These are phyloP conservation scores for Microchrysa polita DNA, from an alignment of 2,888 invertebrate species.

Conservation along the genomic window DNA sequence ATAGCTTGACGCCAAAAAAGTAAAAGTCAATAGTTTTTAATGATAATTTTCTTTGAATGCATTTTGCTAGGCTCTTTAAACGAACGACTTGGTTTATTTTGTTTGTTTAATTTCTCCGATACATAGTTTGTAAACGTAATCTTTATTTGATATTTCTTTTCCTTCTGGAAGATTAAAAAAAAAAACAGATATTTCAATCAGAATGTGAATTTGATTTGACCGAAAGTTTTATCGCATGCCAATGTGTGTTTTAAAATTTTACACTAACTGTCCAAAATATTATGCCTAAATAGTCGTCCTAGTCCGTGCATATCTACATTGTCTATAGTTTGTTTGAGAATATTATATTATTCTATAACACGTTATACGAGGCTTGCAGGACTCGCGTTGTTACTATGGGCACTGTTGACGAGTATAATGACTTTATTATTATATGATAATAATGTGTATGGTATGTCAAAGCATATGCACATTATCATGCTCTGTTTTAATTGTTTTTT, in stretches of 20 bases:
- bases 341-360: no score
- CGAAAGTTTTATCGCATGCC: constrained; percentile 38
- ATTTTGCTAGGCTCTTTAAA: constrained; percentile 18
- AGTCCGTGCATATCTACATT: not conserved
- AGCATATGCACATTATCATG: constrained; percentile 36
- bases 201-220: constrained; percentile 40
- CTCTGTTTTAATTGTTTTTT: constrained; percentile 29
- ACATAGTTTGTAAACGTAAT: not conserved
- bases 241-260: constrained; percentile 16
- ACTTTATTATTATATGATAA: not conserved
- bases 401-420: not conserved
- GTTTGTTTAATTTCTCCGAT: not conserved
- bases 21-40: constrained; percentile 15
- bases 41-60: constrained; percentile 43
- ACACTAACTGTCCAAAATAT: constrained; percentile 6
- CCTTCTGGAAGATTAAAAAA: no score
- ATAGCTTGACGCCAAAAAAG: constrained; percentile 23
- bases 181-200: constrained; percentile 39
- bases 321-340: no score
- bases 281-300: not conserved
- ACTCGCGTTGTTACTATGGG: not conserved
- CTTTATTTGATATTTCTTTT: constrained; percentile 9
- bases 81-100: not conserved
- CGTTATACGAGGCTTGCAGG: not conserved
- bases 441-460: constrained; percentile 2